Conservation (phyloP, 1,140 invertebrate species). For the Diachasmimorpha longicaudata region DNA sequence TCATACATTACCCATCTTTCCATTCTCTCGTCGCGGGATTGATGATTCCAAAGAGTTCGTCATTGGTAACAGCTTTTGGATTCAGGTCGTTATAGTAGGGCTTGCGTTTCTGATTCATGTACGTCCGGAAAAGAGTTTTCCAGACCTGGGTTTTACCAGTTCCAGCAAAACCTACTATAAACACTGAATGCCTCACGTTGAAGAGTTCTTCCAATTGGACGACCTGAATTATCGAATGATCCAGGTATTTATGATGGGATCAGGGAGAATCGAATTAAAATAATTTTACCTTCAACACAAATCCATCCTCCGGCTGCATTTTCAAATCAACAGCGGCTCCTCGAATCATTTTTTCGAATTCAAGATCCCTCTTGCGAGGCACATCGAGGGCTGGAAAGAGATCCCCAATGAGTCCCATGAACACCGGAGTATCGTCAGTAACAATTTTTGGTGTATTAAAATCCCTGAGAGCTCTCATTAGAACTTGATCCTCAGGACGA, state of each 20-base stretch:
- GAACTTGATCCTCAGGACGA: constrained; percentile 77
- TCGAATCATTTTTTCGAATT: constrained; percentile 83
- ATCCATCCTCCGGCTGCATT: constrained; percentile 90
- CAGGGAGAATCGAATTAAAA: background rate
- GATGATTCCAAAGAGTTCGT: constrained; percentile 95
- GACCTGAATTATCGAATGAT: constrained; percentile 64
- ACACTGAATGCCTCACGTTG: constrained; percentile 93
- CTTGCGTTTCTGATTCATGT: constrained; percentile 79
- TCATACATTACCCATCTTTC: constrained; percentile 79
- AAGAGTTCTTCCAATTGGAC: constrained; percentile 92
- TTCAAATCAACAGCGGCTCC: constrained; percentile 82
- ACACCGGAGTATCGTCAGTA: constrained; percentile 86
- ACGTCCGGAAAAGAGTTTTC: constrained; percentile 87
- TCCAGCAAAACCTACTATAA: constrained; percentile 90
- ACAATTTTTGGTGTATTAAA: constrained; percentile 94
- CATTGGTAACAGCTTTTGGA: constrained; percentile 94
- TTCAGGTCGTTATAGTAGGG: constrained; percentile 90
- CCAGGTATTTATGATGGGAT: too few relatives aligned
- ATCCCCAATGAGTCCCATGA: constrained; percentile 89
- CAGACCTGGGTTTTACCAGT: constrained; percentile 93
- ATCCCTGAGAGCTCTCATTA: constrained; percentile 86
- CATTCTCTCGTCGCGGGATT: constrained; percentile 95
- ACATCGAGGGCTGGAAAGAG: constrained; percentile 90
- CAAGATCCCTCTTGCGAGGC: constrained; percentile 79
- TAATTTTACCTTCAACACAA: constrained; percentile 74